Evolutionary conservation across 2,797 vertebrate genomes (phyloP), one percentile per base, ranked within the genome.

Genomic region (Microctenopoma stevenorrisi): DNA sequence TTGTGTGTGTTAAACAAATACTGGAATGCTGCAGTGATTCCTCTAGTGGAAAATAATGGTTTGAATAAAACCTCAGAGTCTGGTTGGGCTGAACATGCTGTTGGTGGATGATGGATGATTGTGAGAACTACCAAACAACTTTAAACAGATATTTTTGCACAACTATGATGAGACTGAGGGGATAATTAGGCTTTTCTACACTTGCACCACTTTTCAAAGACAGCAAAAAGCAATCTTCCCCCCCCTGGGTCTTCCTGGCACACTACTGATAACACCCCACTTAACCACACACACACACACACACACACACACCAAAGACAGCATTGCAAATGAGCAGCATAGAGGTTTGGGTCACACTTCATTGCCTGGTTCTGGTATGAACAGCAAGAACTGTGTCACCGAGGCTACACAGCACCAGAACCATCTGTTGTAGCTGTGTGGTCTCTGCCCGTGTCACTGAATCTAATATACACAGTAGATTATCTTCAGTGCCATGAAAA

Each of bases 141-240:
- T 42, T 7, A 26, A 67, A 70, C 62, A 26, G 5, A 43, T 22
- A 15, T 9, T 57, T 71, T n/a, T 68, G 22, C 46, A 50, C n/a
- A 49, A 28, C 57, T 67, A 48, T 57, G 64, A 76, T 70, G 64
- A 77, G 61, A 66, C 79, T 74, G 58, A 48, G 67, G 82, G 72
- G 61, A 74, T 80, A 73, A 78, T 83, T 78, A 85, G 26, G 68
- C 68, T 53, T 33, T 66, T 57, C 54, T 62, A 77, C 73, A 66
- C 52, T 71, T 22, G 7, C 75, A 72, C 40, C 59, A 66, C 51
- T 66, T 82, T 82, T 85, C 67, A 78, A 80, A 85, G 57, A 57
- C 61, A 46, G 60, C 67, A 70, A 64, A 62, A 75, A 69, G 46
- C 58, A 16, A 30, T 18, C 54, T 63, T 60, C 54, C 68, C 22